Conservation (phyloP, 1,140 invertebrate genomes). For the Cyclargus thomasi region DNA sequence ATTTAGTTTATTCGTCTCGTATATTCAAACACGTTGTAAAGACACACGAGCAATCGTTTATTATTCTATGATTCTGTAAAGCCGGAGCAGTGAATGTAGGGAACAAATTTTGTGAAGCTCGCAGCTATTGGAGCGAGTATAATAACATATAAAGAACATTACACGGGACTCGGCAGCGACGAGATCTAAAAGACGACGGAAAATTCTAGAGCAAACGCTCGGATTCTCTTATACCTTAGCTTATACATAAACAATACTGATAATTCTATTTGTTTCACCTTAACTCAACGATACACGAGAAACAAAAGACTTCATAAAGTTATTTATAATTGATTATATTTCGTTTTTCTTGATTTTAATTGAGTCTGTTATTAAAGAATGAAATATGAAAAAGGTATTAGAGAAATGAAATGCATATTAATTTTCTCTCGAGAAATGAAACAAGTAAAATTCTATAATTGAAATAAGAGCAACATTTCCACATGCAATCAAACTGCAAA, state of each 20-base stretch:
- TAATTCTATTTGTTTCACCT: not conserved
- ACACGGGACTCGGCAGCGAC: not conserved
- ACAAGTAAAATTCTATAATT: too few species aligned
- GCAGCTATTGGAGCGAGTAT: constrained; percentile 10
- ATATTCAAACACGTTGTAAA: not conserved
- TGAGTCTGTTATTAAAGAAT: too few species aligned
- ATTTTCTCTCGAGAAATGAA: too few species aligned
- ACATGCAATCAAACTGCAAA: not conserved
- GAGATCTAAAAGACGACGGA: constrained; percentile 5
- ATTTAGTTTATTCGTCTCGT: not conserved
- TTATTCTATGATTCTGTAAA: constrained; percentile 10
- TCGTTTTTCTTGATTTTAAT: too few species aligned
- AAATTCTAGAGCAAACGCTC: not conserved
- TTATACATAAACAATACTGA: not conserved
- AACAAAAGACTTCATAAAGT: too few species aligned
- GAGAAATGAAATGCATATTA: too few species aligned
- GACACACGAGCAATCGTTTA: constrained; percentile 10
- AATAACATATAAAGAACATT: constrained; percentile 15
- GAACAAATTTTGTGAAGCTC: constrained; percentile 11
- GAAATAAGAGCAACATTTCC: too few species aligned
- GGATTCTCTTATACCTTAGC: not conserved
- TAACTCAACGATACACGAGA: too few species aligned
- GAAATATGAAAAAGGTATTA: too few species aligned
- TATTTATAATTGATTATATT: too few species aligned
- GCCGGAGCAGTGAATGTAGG: constrained; percentile 2